Base-by-base conservation (phyloP, 23 tunicate species). In the Diplosoma virens region DNA sequence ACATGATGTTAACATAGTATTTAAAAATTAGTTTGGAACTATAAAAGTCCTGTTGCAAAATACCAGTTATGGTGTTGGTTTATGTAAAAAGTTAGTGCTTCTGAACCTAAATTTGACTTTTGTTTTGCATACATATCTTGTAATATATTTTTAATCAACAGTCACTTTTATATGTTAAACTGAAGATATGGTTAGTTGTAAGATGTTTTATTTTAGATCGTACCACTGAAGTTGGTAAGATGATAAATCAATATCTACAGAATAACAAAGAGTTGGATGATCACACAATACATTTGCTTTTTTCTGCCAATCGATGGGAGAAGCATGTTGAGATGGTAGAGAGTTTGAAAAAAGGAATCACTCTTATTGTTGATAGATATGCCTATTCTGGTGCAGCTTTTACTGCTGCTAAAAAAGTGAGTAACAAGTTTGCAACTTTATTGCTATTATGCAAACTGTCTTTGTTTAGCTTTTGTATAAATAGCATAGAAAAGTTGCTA, bases 311-410 rank as follows among this genome's bases (percentile, higher is more conserved):
- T 48, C 71, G 96, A 0, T 89, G 96, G 96, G 96, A 89, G 53
- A 53, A 87, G 30, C 24, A 22, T n/a, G 26, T 61, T n/a, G 41
- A 24, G 1, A 82, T 89, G 81, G 0, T 70, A 47, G 61, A 80
- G 4, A 55, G 71, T 66, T 50, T 94, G 17, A 36, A 73, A 4
- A 82, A 77, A 20, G 98, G 98, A 0, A 52, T 77, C 18, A 75
- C 98, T 1, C 76, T 93, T 7, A 46, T 93, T 32, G 80, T 93
- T 14, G 98, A 93, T 37, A 76, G 98, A 41, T 93, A 93, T 66
- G 98, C 98, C 0, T 93, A 55, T 70, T 93, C 98, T 54, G 98
- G 98, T 2, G 98, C 78, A 6, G 98, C 98, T 25, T 93, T 72
- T 76, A 81, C 90, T 37, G 58, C 71, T 41, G 93, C 98, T 6